Percentiles rank a stretch among this genome's conserved stretches.
Conservation (phyloP, 1,140 invertebrate genomes). For the Physella acuta region DNA sequence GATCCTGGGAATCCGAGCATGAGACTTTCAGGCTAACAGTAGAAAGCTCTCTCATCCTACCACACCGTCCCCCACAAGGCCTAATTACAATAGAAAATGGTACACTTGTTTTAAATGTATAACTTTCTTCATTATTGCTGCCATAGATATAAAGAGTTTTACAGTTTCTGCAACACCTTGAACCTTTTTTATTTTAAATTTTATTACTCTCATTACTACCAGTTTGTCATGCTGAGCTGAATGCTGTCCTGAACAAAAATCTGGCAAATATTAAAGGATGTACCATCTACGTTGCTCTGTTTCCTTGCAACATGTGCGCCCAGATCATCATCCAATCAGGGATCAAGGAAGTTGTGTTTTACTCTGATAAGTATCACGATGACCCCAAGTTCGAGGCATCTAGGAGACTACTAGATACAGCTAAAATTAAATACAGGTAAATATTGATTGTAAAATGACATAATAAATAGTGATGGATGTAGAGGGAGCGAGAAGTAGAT, state of each 20-base stretch:
- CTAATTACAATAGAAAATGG: no score
- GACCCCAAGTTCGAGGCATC: slow-evolving; percentile 73
- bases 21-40: no score
- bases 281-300: slow-evolving; percentile 82
- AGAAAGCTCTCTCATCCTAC: no score
- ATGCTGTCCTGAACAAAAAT: slow-evolving; percentile 93
- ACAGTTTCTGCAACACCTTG: neutral
- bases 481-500: no score
- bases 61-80: no score
- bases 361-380: slow-evolving; percentile 76
- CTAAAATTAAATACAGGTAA: slow-evolving; percentile 68
- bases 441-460: no score
- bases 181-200: neutral
- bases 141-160: neutral
- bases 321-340: slow-evolving; percentile 89
- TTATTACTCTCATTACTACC: slow-evolving; percentile 41
- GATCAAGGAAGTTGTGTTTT: slow-evolving; percentile 66
- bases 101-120: no score
- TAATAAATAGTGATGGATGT: no score
- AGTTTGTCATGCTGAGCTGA: slow-evolving; percentile 97
- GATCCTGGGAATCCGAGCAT: no score
- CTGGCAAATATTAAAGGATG: slow-evolving; percentile 74
- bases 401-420: slow-evolving; percentile 77
- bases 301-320: slow-evolving; percentile 96
- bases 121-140: no score